Evolutionary conservation across 2,797 vertebrate genomes (phyloP).

Genomic region (Cossypha heuglini): DNA sequence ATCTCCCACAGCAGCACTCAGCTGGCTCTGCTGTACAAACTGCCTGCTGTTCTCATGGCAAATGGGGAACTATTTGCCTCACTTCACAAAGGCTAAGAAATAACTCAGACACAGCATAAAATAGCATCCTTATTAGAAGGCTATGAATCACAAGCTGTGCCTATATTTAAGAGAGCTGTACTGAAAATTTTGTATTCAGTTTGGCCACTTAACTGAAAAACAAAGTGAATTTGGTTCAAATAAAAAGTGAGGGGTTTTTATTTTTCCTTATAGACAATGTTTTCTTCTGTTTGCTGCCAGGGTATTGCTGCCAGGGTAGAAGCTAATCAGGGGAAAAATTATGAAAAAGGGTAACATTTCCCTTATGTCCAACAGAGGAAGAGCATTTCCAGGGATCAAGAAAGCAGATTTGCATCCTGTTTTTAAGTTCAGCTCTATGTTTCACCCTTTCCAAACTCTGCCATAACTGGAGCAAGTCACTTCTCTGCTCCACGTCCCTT

Average conservation of each 20-base stretch:
- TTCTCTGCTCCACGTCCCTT: not conserved
- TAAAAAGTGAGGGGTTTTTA: not conserved
- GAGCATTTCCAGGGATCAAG: not conserved
- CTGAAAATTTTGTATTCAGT: not conserved
- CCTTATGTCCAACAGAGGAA: not conserved
- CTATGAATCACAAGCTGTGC: conserved; percentile 8
- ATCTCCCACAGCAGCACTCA: not conserved
- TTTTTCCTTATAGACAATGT: conserved; percentile 20
- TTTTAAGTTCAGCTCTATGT: not conserved
- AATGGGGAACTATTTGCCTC: not conserved
- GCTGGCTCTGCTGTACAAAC: not conserved
- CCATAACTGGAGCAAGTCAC: not conserved
- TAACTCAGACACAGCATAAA: not conserved
- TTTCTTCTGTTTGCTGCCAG: conserved; percentile 17
- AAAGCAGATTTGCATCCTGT: not conserved
- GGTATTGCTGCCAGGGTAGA: not conserved
- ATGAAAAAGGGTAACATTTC: not conserved
- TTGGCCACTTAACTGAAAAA: conserved; percentile 34
- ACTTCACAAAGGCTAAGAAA: conserved; percentile 17
- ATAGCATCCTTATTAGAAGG: not conserved
- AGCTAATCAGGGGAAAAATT: not conserved
- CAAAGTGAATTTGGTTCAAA: conserved; percentile 23
- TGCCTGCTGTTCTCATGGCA: not conserved
- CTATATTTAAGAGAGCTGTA: not conserved
- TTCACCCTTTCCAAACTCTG: not conserved